Evolutionary conservation across 2,888 invertebrate species (phyloP).

Genomic region (Synergus itoensis): DNA sequence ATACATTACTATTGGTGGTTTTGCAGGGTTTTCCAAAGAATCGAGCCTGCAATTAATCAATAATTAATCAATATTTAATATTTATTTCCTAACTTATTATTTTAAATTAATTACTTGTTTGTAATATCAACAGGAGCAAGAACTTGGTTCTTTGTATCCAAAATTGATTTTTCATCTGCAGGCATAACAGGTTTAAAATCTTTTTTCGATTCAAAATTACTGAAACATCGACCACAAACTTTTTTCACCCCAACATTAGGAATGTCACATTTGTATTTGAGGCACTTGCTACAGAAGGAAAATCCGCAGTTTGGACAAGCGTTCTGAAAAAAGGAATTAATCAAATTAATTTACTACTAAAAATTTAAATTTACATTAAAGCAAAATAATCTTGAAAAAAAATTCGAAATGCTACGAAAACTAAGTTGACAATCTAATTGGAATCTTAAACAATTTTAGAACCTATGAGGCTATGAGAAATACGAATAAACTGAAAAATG

Average conservation of each 20-base stretch:
- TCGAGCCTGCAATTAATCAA: constrained; percentile 76
- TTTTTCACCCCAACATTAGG: constrained; percentile 82
- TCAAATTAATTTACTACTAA: constrained; percentile 14
- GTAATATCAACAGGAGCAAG: constrained; percentile 69
- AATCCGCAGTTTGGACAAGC: constrained; percentile 92
- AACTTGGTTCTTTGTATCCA: constrained; percentile 53
- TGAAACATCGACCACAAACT: constrained; percentile 82
- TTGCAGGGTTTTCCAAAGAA: constrained; percentile 80
- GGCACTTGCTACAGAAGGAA: constrained; percentile 90
- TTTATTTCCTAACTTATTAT: neutral
- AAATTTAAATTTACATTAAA: constrained; percentile 29
- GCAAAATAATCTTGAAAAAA: neutral
- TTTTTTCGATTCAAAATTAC: constrained; percentile 68
- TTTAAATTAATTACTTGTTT: constrained; percentile 59
- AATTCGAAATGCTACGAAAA: neutral
- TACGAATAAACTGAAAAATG: neutral
- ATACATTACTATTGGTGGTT: constrained; percentile 81
- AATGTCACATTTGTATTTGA: constrained; percentile 85
- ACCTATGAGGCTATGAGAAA: neutral
- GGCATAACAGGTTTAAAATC: constrained; percentile 48
- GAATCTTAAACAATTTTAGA: neutral
- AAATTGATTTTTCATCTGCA: constrained; percentile 50
- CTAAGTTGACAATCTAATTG: neutral
- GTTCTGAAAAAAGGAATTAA: constrained; percentile 79
- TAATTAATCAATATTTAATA: constrained; percentile 31